These are phyloP conservation scores for Acrossocheilus wenchowensis DNA, from an alignment of 2,797 vertebrate genomes.

Conservation along the genomic window DNA sequence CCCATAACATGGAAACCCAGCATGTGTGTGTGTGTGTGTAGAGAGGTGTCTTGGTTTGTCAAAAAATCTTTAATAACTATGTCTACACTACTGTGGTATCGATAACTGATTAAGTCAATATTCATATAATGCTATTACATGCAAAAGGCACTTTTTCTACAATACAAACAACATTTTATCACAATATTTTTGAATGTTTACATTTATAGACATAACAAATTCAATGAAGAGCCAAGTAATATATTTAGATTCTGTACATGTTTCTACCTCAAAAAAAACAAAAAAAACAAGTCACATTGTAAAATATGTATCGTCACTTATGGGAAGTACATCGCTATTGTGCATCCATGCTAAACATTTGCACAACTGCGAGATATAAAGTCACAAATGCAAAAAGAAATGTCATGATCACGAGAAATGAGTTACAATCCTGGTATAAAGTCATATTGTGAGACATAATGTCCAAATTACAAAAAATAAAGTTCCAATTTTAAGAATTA, in stretches of 20 bases:
- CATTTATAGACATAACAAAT: neutral
- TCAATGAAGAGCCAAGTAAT: neutral
- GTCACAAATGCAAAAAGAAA: neutral
- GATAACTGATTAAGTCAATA: neutral
- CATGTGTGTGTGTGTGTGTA: neutral
- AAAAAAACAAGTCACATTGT: neutral
- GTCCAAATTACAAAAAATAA: neutral
- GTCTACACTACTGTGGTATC: neutral
- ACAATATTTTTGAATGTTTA: neutral
- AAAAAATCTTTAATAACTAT: neutral
- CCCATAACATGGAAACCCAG: too few relatives aligned
- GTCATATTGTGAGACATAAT: neutral
- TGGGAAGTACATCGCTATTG: too few relatives aligned
- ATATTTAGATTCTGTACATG: neutral
- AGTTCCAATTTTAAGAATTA: neutral
- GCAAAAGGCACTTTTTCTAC: neutral
- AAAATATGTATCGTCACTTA: neutral
- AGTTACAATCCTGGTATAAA: neutral
- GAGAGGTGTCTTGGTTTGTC: neutral
- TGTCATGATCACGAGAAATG: neutral
- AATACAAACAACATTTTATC: neutral
- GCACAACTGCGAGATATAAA: neutral
- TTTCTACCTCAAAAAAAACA: neutral
- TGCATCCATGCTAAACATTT: too few relatives aligned
- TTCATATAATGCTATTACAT: conserved; percentile 1